A percentile compares a stretch with the other conserved stretches of the same genome.
Conservation (phyloP, 2,797 vertebrate species). For the Pangasius krempfi region DNA sequence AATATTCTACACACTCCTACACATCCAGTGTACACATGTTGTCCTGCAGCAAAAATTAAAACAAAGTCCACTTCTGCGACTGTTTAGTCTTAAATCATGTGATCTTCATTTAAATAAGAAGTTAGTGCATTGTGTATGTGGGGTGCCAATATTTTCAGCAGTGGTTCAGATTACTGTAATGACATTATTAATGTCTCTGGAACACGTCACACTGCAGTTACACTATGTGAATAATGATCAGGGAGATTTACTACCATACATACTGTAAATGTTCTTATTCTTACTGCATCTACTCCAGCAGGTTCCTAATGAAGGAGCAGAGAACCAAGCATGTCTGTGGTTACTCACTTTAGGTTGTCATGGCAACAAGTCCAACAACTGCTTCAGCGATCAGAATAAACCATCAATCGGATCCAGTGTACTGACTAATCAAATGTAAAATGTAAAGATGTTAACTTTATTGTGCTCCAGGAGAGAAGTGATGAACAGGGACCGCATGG, state of each 20-base stretch:
- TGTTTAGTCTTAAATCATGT: background rate
- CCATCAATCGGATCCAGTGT: background rate
- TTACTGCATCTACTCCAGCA: background rate
- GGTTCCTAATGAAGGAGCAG: background rate
- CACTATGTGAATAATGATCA: background rate
- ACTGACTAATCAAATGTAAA: background rate
- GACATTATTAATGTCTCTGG: background rate
- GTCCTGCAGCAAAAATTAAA: background rate
- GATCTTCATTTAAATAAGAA: background rate
- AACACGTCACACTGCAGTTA: background rate
- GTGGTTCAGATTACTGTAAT: background rate
- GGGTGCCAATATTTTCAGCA: background rate
- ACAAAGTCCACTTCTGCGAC: background rate
- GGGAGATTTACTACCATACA: background rate
- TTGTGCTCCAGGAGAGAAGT: background rate
- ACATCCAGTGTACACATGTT: background rate
- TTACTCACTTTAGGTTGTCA: constrained; percentile 1
- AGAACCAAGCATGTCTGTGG: background rate
- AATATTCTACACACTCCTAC: background rate
- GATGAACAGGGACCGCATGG: background rate
- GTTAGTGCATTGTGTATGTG: background rate
- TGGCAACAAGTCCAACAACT: constrained; percentile 7
- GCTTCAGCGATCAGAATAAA: background rate
- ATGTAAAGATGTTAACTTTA: background rate
- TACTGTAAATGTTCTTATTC: background rate